Evolutionary conservation across 2,797 vertebrate species (phyloP), one percentile per base, ranked within the genome.

Genomic region (Discoglossus pictus): DNA sequence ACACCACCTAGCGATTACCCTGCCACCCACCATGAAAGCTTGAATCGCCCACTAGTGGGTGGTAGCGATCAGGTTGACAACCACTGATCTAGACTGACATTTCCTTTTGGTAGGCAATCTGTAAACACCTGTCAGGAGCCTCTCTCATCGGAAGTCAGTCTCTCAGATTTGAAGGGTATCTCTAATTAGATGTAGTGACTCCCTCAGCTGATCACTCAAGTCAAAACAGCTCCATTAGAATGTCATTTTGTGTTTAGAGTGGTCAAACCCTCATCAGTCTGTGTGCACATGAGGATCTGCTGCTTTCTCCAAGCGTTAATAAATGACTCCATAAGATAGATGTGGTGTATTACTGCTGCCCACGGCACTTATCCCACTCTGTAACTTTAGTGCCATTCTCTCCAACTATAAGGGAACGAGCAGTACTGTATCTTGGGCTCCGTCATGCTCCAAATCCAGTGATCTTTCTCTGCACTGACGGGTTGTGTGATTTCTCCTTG

Each of bases 401-500:
- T 46, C 36, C 7, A 52, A 27, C 18, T 13, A 50, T 12, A 44
- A 25, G 35, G 18, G 24, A 68, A 60, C 13, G 17, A 52, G 44
- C 17, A 34, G 35, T 40, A 38, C 64, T 50, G 53, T n/a, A 12
- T 68, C 39, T 68, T 10, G 25, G 55, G 56, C 38, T 44, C 27
- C 35, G 46, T 52, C 65, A 67, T 42, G 56, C 65, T 36, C 38
- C 44, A 53, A 68, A 44, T 47, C 27, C 50, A 27, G 18, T 59
- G 46, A 66, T 66, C 64, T 58, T 40, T 67, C 55, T 60, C 17
- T n/a, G 46, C 47, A 43, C 38, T 25, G 38, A 20, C 27, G 65
- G 56, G 31, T 27, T 67, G 54, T 68, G 56, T 51, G 35, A 68
- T 61, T 61, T 68, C 56, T 68, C 55, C 56, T 60, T 68, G 56